Base-by-base conservation (phyloP, 2,888 invertebrate genomes). In the Epiblema foenella region DNA sequence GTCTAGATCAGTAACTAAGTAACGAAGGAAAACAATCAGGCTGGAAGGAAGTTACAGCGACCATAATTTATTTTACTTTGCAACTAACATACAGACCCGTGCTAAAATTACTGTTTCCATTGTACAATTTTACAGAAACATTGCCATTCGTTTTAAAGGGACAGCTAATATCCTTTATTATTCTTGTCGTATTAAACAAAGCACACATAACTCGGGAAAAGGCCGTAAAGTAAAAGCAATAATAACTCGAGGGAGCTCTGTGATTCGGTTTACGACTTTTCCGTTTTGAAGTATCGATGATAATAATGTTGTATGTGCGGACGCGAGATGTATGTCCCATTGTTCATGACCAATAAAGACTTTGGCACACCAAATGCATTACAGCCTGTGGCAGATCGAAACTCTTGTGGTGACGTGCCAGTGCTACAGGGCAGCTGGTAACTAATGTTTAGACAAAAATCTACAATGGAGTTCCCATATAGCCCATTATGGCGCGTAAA, bases 211-310 rank as follows among this genome's bases (percentile, higher is more conserved):
- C 15, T 37, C 29, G 15, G 12, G 18, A 39, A 46, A 46, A 46
- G 12, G 37, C 11, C 18, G 58, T 37, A 18, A 58, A 58, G 58
- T 37, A 18, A 58, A 58, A 37, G 39, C 18, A 52, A 18, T 51
- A 20, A 12, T 52, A 18, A 52, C 52, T 20, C n/a, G 52, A 24
- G 24, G 20, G 12, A 52, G 18, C 12, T 52, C 20, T 20, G 52
- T 52, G 52, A 52, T n/a, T 46, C n/a, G 12, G 20, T 57, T n/a
- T 58, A 39, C 39, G 58, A 8, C 37, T 18, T 18, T 58, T 58
- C 37, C 9, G 56, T 56, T 56, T n/a, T 7, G 9, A 15, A n/a
- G 15, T 24, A 56, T 56, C n/a, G 29, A 56, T 56, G 29, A 37
- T 58, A 39, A 58, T 58, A 11, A 18, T 39, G 58, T 37, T 18